These are phyloP conservation scores for Argynnis bischoffii DNA, from an alignment of 2,888 invertebrate species.

Conservation along the genomic window DNA sequence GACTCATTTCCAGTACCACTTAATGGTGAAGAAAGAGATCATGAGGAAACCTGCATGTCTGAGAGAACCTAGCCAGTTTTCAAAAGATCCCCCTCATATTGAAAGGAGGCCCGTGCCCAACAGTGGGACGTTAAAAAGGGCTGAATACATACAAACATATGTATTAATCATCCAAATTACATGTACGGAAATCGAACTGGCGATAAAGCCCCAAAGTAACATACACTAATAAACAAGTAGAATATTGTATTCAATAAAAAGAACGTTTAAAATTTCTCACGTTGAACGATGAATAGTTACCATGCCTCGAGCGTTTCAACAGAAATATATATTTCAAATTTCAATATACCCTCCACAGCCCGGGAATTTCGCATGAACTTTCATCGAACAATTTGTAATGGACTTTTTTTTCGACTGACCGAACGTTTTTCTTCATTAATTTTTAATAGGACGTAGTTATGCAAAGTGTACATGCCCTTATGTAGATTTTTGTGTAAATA, in stretches of 20 bases:
- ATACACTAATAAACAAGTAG: background rate
- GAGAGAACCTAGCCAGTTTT: too few species aligned
- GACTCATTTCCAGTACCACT: too few species aligned
- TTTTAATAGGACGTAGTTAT: conserved; percentile 13
- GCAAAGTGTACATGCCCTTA: conserved; percentile 1
- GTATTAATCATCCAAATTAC: too few species aligned
- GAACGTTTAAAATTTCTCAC: conserved; percentile 53
- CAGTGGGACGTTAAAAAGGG: too few species aligned
- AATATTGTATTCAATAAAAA: conserved; percentile 49
- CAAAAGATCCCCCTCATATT: too few species aligned
- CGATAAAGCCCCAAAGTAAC: background rate
- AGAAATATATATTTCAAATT: conserved; percentile 65
- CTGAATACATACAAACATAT: too few species aligned
- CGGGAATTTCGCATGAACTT: conserved; percentile 50
- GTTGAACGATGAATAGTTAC: conserved; percentile 61
- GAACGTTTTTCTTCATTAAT: conserved; percentile 37
- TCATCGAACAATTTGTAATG: conserved; percentile 51
- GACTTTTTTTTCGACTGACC: conserved; percentile 38
- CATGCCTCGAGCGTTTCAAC: conserved; percentile 48
- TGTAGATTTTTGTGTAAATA: too few species aligned
- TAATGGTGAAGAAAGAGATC: too few species aligned
- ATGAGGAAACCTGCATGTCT: too few species aligned
- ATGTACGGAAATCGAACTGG: background rate
- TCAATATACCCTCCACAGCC: conserved; percentile 47
- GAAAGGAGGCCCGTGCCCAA: too few species aligned